These are phyloP conservation scores for Callipepla californica DNA, from an alignment of 2,113 vertebrate genomes.

Conservation along the genomic window DNA sequence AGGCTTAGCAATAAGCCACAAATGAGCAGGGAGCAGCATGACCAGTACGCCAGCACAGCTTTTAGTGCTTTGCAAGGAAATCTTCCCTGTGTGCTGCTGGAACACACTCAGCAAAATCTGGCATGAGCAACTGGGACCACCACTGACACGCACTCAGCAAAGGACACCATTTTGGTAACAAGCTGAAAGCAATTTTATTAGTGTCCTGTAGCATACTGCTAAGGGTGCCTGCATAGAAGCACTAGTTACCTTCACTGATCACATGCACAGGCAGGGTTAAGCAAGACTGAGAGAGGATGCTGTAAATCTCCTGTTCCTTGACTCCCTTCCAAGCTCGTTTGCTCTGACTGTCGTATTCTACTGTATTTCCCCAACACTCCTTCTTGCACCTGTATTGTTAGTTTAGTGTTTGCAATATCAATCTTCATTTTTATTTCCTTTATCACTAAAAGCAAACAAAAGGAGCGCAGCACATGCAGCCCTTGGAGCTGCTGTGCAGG, in stretches of 20 bases:
- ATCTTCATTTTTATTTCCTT: neutral
- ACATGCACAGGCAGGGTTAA: neutral
- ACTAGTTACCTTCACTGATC: neutral
- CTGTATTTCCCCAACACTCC: neutral
- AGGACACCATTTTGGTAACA: neutral
- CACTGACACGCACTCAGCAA: neutral
- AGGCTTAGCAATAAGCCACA: neutral
- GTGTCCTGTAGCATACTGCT: neutral
- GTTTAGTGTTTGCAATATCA: neutral
- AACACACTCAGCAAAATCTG: neutral
- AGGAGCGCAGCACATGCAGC: neutral
- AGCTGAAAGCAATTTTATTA: neutral
- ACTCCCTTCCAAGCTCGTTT: neutral
- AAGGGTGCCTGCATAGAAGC: neutral
- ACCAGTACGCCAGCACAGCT: neutral
- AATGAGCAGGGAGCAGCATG: neutral
- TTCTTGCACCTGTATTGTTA: neutral
- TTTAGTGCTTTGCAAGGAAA: neutral
- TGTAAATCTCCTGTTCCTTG: neutral
- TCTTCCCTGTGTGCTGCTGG: neutral
- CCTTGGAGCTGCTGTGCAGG: neutral
- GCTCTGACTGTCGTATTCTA: neutral
- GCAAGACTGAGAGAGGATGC: neutral
- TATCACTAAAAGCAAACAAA: neutral
- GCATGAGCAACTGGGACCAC: neutral